Conservation (phyloP, 1,140 invertebrate species). For the Musca domestica region DNA sequence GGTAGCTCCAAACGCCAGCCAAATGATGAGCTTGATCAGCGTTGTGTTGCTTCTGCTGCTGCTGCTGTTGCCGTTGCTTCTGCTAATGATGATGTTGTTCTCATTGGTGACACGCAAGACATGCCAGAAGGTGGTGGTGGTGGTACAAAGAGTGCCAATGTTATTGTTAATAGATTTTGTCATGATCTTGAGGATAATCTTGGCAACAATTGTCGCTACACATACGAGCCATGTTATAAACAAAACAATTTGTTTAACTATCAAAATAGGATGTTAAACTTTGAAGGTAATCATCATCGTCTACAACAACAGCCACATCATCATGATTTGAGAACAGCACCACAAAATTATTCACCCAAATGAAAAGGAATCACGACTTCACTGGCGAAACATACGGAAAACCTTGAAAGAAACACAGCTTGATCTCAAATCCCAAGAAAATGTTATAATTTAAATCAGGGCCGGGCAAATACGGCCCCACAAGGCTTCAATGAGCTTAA, state of each 20-base stretch:
- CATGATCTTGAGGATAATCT: slow-evolving; percentile 31
- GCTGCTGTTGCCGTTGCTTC: slow-evolving; percentile 25
- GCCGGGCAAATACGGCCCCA: too few relatives aligned
- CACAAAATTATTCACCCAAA: too few relatives aligned
- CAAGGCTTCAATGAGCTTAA: too few relatives aligned
- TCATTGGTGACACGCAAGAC: slow-evolving; percentile 23
- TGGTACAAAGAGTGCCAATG: neutral
- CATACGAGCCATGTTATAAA: slow-evolving; percentile 50
- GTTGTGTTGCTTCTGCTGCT: too few relatives aligned
- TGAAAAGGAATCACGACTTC: too few relatives aligned
- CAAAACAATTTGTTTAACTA: slow-evolving; percentile 50
- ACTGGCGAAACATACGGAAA: too few relatives aligned
- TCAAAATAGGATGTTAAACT: slow-evolving; percentile 50
- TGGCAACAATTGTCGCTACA: slow-evolving; percentile 17
- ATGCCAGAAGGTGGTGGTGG: neutral
- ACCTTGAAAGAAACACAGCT: too few relatives aligned
- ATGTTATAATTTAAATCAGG: too few relatives aligned
- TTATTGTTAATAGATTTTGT: slow-evolving; percentile 28
- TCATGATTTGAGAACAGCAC: neutral
- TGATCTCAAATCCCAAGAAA: too few relatives aligned
- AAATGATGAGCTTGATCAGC: too few relatives aligned
- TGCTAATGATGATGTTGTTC: slow-evolving; percentile 24
- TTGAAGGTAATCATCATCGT: slow-evolving; percentile 43
- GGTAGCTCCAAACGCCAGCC: too few relatives aligned
- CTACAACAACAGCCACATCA: slow-evolving; percentile 4